Conservation (phyloP, 2,797 vertebrate species). For the Ctenopoma kingsleyae region DNA sequence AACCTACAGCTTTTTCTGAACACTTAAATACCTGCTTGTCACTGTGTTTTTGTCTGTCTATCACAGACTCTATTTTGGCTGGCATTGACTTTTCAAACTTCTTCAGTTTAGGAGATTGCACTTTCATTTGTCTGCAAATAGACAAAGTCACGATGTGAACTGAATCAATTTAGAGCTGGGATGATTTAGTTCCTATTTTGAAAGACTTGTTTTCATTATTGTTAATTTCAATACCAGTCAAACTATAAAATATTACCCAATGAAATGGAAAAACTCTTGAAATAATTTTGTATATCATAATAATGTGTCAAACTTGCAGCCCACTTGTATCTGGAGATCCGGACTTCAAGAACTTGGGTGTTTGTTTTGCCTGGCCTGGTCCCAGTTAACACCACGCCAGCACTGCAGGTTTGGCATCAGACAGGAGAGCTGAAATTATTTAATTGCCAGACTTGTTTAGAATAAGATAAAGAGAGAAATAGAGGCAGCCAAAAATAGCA, state of each 20-base stretch:
- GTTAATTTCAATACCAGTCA: conserved; percentile 4
- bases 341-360: conserved; percentile 39
- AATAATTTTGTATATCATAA: background rate
- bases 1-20: conserved; percentile 4
- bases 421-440: conserved; percentile 51
- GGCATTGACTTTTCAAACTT: conserved; percentile 22
- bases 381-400: conserved; percentile 42
- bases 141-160: background rate
- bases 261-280: background rate
- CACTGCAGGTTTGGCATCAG: conserved; percentile 35
- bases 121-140: conserved; percentile 25
- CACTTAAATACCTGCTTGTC: background rate
- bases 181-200: background rate
- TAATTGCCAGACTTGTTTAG: conserved; percentile 56
- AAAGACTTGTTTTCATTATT: conserved; percentile 22
- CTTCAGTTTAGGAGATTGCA: conserved; percentile 3
- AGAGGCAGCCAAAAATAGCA: conserved; percentile 5
- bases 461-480: conserved; percentile 35
- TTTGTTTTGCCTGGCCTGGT: conserved; percentile 58
- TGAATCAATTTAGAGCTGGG: background rate
- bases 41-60: background rate
- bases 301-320: conserved; percentile 13
- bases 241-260: conserved; percentile 11
- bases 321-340: conserved; percentile 23
- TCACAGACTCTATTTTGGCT: conserved; percentile 5